Evolutionary conservation across 2,888 invertebrate species (phyloP), one percentile per base, ranked within the genome.

Genomic region (Xestobium rufovillosum): DNA sequence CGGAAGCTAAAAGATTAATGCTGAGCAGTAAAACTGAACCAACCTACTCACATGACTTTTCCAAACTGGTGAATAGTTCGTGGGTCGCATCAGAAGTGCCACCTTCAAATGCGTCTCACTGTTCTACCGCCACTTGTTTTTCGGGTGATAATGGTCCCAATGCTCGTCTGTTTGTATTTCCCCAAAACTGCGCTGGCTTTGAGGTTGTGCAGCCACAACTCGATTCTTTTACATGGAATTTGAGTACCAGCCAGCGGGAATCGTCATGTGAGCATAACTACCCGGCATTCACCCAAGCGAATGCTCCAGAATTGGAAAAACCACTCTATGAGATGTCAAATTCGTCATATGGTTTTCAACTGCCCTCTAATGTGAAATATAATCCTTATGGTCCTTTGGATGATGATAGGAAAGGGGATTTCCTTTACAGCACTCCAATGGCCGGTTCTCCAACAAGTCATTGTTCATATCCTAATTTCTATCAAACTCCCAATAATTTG

Each of bases 101-200:
- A 6, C 23, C 23, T 19, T 27, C 33, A 6, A 45, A 43, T 23
- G 39, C 43, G 41, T 53, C 53, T 1, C 53, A 56, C 26, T 55
- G 54, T 44, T 55, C 55, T 4, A 52, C 53, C 3, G 47, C 50
- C 1, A 54, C 54, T n/a, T 51, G 52, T 2, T 49, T 48, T 37
- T 55, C 48, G 26, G 34, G 14, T 12, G 33, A 33, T 14, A 15
- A 14, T 14, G 10, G 9, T 9, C 15, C 31, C 10, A 45, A 39
- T 28, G 39, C 39, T 2, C 47, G 61, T 26, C 38, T 60, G 26
- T 65, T 65, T 47, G 52, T 64, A n/a, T 65, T 65, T 40, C 63
- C 63, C 1, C 54, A 56, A 39, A 48, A 50, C 33, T 50, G 52
- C 38, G 61, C 63, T 1, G 65, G 65, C 3, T 65, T 54, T 41